Conservation (phyloP, 2,888 invertebrate genomes). For the Spodoptera littoralis region DNA sequence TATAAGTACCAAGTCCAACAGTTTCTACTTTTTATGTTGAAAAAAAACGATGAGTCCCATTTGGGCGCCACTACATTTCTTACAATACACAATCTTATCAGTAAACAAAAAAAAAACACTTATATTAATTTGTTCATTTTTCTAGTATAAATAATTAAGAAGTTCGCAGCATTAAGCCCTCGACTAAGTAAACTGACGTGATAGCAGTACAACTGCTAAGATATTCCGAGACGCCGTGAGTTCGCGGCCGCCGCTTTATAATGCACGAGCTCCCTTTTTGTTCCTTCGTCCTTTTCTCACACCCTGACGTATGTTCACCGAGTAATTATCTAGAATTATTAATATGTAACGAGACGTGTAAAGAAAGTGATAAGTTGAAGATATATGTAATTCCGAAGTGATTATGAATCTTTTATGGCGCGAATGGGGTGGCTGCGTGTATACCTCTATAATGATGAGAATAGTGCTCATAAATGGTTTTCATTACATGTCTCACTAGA, state of each 20-base stretch:
- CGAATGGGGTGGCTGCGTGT: neutral
- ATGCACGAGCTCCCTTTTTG: conserved; percentile 76
- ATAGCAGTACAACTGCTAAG: conserved; percentile 75
- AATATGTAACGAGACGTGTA: conserved; percentile 41
- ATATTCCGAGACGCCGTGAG: conserved; percentile 78
- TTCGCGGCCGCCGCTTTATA: conserved; percentile 77
- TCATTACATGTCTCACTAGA: too few relatives aligned
- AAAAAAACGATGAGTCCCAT: too few relatives aligned
- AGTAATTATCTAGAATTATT: conserved; percentile 56
- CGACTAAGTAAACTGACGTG: conserved; percentile 66
- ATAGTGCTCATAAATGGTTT: too few relatives aligned
- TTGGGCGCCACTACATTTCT: too few relatives aligned
- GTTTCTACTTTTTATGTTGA: too few relatives aligned
- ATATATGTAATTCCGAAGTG: conserved; percentile 25
- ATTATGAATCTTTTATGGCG: conserved; percentile 35
- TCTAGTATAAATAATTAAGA: too few relatives aligned
- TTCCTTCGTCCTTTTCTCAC: conserved; percentile 63
- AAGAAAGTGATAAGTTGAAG: conserved; percentile 42
- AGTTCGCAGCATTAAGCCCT: conserved; percentile 62
- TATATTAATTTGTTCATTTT: too few relatives aligned
- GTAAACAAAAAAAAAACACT: too few relatives aligned
- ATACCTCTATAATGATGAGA: too few relatives aligned
- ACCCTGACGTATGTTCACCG: conserved; percentile 62
- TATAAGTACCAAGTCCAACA: too few relatives aligned
- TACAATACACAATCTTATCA: too few relatives aligned